Percentiles rank a stretch among this genome's conserved stretches.
These are phyloP conservation scores for Salticus scenicus DNA, from an alignment of 2,888 invertebrate genomes.

Conservation along the genomic window DNA sequence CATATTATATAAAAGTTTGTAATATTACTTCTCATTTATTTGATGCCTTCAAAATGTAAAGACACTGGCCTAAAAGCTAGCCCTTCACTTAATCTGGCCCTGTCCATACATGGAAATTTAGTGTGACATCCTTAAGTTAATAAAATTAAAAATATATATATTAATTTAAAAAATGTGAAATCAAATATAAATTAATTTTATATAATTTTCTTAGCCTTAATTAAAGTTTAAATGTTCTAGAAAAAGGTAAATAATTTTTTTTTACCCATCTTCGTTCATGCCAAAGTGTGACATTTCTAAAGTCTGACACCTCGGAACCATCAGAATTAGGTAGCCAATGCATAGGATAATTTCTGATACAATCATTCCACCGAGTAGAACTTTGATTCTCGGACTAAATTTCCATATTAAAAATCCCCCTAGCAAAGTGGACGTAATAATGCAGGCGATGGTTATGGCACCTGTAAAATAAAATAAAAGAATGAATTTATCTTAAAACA, in stretches of 20 bases:
- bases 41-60: too few species aligned
- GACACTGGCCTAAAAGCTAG: too few species aligned
- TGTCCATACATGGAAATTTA: too few species aligned
- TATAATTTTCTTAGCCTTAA: too few species aligned
- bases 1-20: too few species aligned
- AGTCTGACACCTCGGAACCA: not conserved
- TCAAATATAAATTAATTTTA: too few species aligned
- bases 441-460: not conserved
- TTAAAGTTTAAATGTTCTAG: too few species aligned
- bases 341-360: not conserved
- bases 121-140: too few species aligned
- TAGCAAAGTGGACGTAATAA: not conserved
- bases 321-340: not conserved
- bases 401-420: slow-evolving; percentile 29
- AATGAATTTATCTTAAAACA: not conserved
- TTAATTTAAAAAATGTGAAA: too few species aligned
- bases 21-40: too few species aligned
- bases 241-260: not conserved
- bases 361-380: not conserved
- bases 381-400: not conserved
- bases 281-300: not conserved
- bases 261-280: not conserved
- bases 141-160: too few species aligned
- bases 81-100: too few species aligned
- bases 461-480: slow-evolving; percentile 13